These are phyloP conservation scores for Ctena decussata DNA, from an alignment of 2,888 invertebrate genomes.

Conservation along the genomic window DNA sequence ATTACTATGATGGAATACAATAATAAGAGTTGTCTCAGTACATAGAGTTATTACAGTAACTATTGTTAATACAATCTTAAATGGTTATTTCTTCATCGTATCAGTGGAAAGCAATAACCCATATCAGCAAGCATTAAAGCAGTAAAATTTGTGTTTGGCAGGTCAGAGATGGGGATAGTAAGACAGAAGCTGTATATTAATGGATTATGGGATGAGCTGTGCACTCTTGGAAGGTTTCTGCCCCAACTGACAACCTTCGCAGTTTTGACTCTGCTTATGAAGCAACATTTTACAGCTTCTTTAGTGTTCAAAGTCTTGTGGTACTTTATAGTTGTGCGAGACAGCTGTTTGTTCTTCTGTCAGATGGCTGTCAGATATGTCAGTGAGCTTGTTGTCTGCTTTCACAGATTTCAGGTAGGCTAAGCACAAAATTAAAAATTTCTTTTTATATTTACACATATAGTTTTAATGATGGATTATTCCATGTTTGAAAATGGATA, in stretches of 20 bases:
- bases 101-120: no score
- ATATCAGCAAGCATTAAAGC: no score
- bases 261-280: background rate
- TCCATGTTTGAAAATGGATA: no score
- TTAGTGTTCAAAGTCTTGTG: background rate
- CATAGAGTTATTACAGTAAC: no score
- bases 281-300: background rate
- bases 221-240: background rate
- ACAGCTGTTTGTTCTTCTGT: background rate
- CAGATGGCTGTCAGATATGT: background rate
- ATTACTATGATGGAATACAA: no score
- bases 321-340: background rate
- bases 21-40: no score
- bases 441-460: no score
- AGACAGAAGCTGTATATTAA: background rate
- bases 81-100: no score
- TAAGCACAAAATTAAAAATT: no score
- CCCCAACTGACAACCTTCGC: background rate
- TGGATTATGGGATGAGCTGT: background rate
- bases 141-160: no score
- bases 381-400: background rate
- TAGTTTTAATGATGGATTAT: no score
- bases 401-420: constrained; percentile 1
- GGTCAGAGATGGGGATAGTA: background rate
- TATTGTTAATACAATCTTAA: no score